Base-by-base conservation (phyloP, 2,797 vertebrate genomes). In the Malurus leucopterus region DNA sequence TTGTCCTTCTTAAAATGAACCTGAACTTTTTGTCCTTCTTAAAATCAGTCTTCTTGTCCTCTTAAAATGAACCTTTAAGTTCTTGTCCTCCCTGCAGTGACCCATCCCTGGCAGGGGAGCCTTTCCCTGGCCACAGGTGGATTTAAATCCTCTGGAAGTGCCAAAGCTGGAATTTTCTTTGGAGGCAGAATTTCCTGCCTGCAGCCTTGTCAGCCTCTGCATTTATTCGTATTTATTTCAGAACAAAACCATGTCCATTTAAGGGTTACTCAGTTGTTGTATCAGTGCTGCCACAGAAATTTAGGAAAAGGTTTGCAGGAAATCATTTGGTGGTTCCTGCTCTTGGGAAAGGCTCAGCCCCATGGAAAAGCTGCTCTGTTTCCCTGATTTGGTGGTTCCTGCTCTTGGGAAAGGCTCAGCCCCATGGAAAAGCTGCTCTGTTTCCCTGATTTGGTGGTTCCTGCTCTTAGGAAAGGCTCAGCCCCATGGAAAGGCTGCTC, bases 221-320 rank as follows among this genome's bases (percentile, higher is more conserved):
- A 0, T 13, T 6, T 5, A 11, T 24, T 63, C 0, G 0, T 32
- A 0, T 41, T 84, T 69, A 11, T 6, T 22, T 2, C 40, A 11
- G 30, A 40, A 22, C 32, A 22, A 1, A 34, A 62, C 67, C 5
- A 1, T 30, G 3, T 9, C 63, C 7, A 0, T 54, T 67, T 43
- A 23, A 3, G 29, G 11, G 30, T 34, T 38, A 1, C 38, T n/a
- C 0, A 0, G 8, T 51, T 6, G 1, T 32, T 3, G 22, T 3
- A 0, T 4, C 49, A 21, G 49, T 14, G 3, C 9, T 32, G 55
- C 30, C 0, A 0, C 1, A 4, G 75, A 51, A 58, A 17, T n/a
- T 4, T 1, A 24, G 63, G 70, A 64, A 4, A 23, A 34, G 41
- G n/a, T 1, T 17, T 36, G 24, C 53, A 54, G 54, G 80, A 26